Conservation (phyloP, 2,113 vertebrate species). For the Solea solea region DNA sequence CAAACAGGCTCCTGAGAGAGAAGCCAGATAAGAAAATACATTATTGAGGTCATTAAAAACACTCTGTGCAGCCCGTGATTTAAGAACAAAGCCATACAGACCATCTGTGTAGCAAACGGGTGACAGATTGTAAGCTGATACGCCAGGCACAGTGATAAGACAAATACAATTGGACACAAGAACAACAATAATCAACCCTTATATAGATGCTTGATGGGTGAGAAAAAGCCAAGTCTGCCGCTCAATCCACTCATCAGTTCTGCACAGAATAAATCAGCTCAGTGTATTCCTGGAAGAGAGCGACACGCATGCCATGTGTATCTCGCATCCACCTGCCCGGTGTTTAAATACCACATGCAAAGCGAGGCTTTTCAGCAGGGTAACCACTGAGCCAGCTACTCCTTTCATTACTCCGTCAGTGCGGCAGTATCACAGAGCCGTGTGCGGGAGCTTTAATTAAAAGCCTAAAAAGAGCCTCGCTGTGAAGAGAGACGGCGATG, state of each 20-base stretch:
- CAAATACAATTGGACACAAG: not conserved
- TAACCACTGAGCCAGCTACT: slow-evolving; percentile 1
- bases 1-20: slow-evolving; percentile 88
- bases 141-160: not conserved
- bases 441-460: slow-evolving; percentile 34
- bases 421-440: slow-evolving; percentile 12
- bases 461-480: slow-evolving; percentile 33
- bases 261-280: not conserved
- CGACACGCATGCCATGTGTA: not conserved
- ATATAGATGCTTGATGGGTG: too few species aligned
- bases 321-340: not conserved
- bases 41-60: not conserved
- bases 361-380: slow-evolving; percentile 4
- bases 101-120: not conserved
- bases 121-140: not conserved
- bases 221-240: not conserved
- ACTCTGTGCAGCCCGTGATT: not conserved
- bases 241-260: slow-evolving; percentile 1
- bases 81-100: not conserved
- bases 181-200: not conserved
- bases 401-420: slow-evolving; percentile 13
- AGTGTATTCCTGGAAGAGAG: not conserved
- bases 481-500: slow-evolving; percentile 33
- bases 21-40: slow-evolving; percentile 7
- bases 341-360: slow-evolving; percentile 22